Evolutionary conservation across 2,797 vertebrate species (phyloP), one percentile per base, ranked within the genome.

Genomic region (Rhabdophis nuchalis): DNA sequence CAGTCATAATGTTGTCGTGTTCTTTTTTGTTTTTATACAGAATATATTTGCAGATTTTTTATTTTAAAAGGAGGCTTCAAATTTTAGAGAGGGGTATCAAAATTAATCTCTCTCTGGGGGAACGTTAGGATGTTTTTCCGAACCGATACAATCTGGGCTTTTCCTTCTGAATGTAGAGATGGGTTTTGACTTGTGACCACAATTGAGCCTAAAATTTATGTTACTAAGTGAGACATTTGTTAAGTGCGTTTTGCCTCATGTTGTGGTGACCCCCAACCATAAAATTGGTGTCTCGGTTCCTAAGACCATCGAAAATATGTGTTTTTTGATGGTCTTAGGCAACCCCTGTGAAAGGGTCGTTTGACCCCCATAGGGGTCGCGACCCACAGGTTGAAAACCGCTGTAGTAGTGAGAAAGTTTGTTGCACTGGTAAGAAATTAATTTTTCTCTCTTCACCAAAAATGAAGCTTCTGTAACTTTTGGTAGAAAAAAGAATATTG

Each of bases 41-140:
- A 57, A 57, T 57, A 57, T 88, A 60, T 60, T 86, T n/a, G 25
- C 52, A 92, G 18, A 61, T 10, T 27, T 29, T 12, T 61, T 61
- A 29, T 61, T 27, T 61, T 11, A 5, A 29, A 61, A 93, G 95
- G 93, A 53, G 91, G 92, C 92, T 95, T 94, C 91, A 85, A 64
- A 91, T 93, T 52, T 13, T 23, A 9, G 25, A 20, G 46, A 56
- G 36, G 25, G 23, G 25, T 9, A 54, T 72, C 52, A 64, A 56
- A 53, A 16, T 25, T 86, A 7, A 60, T 6, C 27, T 61, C 27
- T 61, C 13, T 29, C 27, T 32, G 23, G 18, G 3, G 32, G 3
- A 50, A 14, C 41, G 50, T 2, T 50, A 4, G 10, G 20, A 9
- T n/a, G 2, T 46, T 88, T 41, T 27, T 41, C 41, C 3, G 16